Evolutionary conservation across 30 jellyfish, hydroid and myxozoan species (phyloP), one percentile per base, ranked within the genome.

Genomic region (Cassiopea andromeda): DNA sequence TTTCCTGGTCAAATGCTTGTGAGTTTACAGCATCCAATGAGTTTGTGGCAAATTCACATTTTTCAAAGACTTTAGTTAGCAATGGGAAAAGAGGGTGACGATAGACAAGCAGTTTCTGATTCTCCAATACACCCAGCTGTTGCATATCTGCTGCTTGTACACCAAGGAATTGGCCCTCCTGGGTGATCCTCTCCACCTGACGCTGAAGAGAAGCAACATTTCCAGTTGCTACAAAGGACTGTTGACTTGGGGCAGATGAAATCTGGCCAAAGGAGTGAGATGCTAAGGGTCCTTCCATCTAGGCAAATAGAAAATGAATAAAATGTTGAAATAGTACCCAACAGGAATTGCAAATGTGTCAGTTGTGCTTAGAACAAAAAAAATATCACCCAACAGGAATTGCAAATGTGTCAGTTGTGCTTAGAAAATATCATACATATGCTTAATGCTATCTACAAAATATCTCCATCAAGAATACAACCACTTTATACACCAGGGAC

Each of bases 21-120:
- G 98, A 95, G 67, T 91, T 85, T 46, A 89, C 98, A 14, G 93
- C 89, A 47, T 95, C 99, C 17, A 95, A 86, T 6, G 99, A 95
- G 60, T 88, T 92, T 16, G 99, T 95, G 1, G 99, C 94, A 50
- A 88, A 19, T 72, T 95, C 99, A 84, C 99, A 95, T 67, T 95
- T 91, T 82, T 95, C 99, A 82, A 95, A 95, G 18, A 92, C 66
- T 73, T 87, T 86, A 12, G 91, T 84, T 13, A 95, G 90, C 91
- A 95, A 79, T 17, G 97, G 97, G 79, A 91, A 95, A 46, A 91
- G 93, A 60, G 99, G 99, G 78, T 95, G 99, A 16, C 93, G 90
- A 87, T 95, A 95, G 57, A 95, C 93, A 75, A 98, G 89, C 15
- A 95, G 17, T 82, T 95, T 95, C 78, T 95, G 98, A 46, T 67